These are phyloP conservation scores for Cephalopholis sonnerati DNA, from an alignment of 2,113 vertebrate genomes.

Conservation along the genomic window DNA sequence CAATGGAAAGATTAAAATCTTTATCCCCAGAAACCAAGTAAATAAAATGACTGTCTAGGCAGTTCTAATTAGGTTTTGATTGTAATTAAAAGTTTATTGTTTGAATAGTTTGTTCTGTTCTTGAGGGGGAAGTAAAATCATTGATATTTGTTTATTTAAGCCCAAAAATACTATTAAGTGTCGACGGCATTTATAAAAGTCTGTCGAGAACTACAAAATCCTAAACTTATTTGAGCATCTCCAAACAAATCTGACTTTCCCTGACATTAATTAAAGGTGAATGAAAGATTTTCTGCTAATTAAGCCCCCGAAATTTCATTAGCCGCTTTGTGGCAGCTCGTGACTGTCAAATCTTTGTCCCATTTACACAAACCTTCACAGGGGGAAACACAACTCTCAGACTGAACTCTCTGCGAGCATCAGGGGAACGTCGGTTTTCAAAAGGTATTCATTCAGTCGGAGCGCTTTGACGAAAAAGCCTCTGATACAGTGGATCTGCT, in stretches of 20 bases:
- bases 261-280: conserved; percentile 72
- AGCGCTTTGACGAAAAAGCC: conserved; percentile 32
- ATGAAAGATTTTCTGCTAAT: conserved; percentile 76
- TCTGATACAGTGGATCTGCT: conserved; percentile 60
- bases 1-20: conserved; percentile 56
- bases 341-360: conserved; percentile 51
- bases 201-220: not conserved
- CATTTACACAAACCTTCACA: conserved; percentile 2
- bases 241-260: conserved; percentile 81
- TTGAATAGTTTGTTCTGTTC: conserved; percentile 26
- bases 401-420: conserved; percentile 24
- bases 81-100: conserved; percentile 37
- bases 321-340: conserved; percentile 72
- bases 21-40: conserved; percentile 49
- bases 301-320: conserved; percentile 82
- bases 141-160: conserved; percentile 30
- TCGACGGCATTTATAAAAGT: conserved; percentile 13
- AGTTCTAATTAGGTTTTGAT: conserved; percentile 35
- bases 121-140: conserved; percentile 5
- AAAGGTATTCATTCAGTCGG: conserved; percentile 45
- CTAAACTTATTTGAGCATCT: conserved; percentile 75
- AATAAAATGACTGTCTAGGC: conserved; percentile 50
- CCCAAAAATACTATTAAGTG: conserved; percentile 27
- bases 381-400: conserved; percentile 39
- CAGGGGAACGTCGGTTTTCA: conserved; percentile 34